Evolutionary conservation across 2,797 vertebrate genomes (phyloP), one percentile per base, ranked within the genome.

Genomic region (Leuciscus waleckii): DNA sequence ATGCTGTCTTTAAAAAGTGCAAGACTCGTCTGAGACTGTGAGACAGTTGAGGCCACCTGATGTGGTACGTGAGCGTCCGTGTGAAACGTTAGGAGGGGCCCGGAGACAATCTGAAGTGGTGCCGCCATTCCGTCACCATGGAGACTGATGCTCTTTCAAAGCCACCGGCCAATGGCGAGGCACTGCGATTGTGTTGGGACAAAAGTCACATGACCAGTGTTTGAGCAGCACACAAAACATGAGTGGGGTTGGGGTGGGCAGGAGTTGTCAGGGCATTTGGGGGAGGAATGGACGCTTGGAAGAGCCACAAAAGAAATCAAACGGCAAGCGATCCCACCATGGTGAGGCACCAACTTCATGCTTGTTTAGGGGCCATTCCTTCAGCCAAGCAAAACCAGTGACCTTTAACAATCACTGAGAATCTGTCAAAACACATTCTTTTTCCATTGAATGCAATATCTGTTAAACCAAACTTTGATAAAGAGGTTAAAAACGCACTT

Each of bases 71-170:
- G 61, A 77, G 63, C 37, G 65, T 49, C 17, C 4, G 43, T 54
- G 63, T 73, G 85, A 88, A 67, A 51, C 21, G 41, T 56, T 75
- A 86, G 67, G 80, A 87, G 87, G 86, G 73, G 71, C 51, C 43
- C 84, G 90, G 88, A 89, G 80, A 90, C 88, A 89, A 92, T 93
- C 92, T 94, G 91, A 94, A 95, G 94, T 91, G 92, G 93, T 93
- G 94, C 94, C 92, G 93, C 94, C 94, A 94, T 94, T 91, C 93
- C 67, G 88, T 96, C 93, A 85, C 95, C 95, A 90, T 54, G 94
- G 95, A 94, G 93, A 96, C 95, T 91, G 93, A 94, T 92, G 92
- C 94, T 93, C 93, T 95, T 95, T 95, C 91, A 95, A 95, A 95
- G 93, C 89, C 91, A 91, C 63, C 83, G 80, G 89, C 95, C 96